Percentiles rank a stretch among this genome's conserved stretches.
Conservation (phyloP, 2,113 vertebrate genomes). For the Acinonyx jubatus region DNA sequence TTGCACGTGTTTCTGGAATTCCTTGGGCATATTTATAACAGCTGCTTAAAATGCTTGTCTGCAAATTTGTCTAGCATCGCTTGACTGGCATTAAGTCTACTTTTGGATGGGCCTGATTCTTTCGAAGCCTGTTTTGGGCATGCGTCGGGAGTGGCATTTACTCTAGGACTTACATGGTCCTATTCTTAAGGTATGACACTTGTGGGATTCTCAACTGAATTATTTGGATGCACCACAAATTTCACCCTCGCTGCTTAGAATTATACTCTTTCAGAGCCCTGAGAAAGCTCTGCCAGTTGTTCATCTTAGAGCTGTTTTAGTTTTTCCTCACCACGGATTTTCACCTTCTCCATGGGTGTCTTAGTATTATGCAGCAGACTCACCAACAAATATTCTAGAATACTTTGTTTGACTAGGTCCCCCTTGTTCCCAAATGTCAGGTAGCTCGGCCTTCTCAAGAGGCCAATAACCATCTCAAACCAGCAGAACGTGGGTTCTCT, state of each 20-base stretch:
- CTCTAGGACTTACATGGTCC: neutral
- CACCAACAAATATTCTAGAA: neutral
- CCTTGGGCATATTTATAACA: neutral
- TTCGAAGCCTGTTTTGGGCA: neutral
- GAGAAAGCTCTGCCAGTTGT: neutral
- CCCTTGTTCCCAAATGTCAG: neutral
- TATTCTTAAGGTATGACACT: neutral
- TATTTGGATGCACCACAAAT: neutral
- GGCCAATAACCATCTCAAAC: neutral
- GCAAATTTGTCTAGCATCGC: neutral
- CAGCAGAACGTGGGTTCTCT: neutral
- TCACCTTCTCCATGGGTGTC: neutral
- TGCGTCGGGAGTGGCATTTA: neutral
- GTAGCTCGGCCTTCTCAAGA: neutral
- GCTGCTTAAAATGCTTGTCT: neutral
- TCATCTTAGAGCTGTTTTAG: neutral
- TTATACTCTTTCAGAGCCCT: neutral
- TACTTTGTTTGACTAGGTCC: neutral
- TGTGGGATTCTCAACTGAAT: neutral
- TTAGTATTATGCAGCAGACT: neutral
- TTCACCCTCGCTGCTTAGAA: neutral
- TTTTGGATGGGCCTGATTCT: neutral
- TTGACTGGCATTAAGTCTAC: neutral
- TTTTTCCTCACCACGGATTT: neutral
- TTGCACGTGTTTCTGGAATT: neutral